phyloP scores from a whole-genome alignment of 1,140 invertebrate species.

The Cylas formicarius region DNA sequence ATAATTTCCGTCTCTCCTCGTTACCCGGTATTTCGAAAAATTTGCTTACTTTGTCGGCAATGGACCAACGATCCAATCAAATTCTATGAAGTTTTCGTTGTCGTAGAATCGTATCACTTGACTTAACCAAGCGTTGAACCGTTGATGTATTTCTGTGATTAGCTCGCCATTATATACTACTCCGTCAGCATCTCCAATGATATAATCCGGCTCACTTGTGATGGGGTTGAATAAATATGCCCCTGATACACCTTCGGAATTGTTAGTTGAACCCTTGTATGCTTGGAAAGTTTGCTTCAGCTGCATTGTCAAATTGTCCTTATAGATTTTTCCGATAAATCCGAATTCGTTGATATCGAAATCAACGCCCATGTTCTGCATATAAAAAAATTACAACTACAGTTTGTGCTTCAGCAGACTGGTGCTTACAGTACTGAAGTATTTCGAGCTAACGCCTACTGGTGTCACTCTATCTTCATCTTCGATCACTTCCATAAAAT shows the following conservation, averaged over 20 bases:
- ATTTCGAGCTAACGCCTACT: too few species aligned
- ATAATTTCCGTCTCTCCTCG: too few species aligned
- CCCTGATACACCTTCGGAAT: slow-evolving; percentile 59
- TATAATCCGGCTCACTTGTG: slow-evolving; percentile 31
- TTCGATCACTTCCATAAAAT: slow-evolving; percentile 42
- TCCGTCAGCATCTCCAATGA: slow-evolving; percentile 27
- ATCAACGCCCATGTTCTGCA: slow-evolving; percentile 11
- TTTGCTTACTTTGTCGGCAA: slow-evolving; percentile 73
- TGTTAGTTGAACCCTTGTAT: slow-evolving; percentile 55
- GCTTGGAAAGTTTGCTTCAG: slow-evolving; percentile 69
- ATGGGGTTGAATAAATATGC: slow-evolving; percentile 82
- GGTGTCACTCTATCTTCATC: slow-evolving; percentile 3
- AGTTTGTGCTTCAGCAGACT: background rate
- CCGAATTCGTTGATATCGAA: slow-evolving; percentile 45
- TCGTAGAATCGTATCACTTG: slow-evolving; percentile 74
- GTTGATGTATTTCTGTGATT: slow-evolving; percentile 78
- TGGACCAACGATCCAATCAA: slow-evolving; percentile 91
- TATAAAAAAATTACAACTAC: background rate
- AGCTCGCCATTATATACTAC: slow-evolving; percentile 53
- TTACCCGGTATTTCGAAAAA: too few species aligned
- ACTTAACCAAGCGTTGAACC: slow-evolving; percentile 65
- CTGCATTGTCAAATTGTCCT: slow-evolving; percentile 42
- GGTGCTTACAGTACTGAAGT: too few species aligned
- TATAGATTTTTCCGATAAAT: slow-evolving; percentile 48
- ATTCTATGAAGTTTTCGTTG: slow-evolving; percentile 61